Evolutionary conservation across 2,797 vertebrate species (phyloP), one percentile per base, ranked within the genome.

Genomic region (Buceros bicornis): DNA sequence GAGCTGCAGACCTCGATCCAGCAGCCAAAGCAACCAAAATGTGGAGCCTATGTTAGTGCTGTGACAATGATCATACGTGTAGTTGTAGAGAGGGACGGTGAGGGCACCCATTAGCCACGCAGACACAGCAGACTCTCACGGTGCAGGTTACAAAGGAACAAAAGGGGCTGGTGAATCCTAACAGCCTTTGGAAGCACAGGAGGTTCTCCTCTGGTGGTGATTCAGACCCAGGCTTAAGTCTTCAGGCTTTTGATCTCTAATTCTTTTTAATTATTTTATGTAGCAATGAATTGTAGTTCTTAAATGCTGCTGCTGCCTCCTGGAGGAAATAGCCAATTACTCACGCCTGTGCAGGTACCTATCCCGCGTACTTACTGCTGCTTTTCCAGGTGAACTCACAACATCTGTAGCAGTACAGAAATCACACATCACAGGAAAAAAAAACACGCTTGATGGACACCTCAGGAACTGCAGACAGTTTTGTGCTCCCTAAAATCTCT

Each of bases 261-360:
- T 71, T 61, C 1, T 72, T 82, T 76, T 29, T 0, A 60, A 37
- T 81, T 10, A 35, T 42, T 84, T 71, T 14, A 17, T 77, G 85
- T 71, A 26, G 57, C 22, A 61, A 33, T 48, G 45, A 86, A 57
- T 60, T 15, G 4, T 21, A n/a, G 6, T 70, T 76, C 72, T 58
- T 29, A 66, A 91, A 33, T 45, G 25, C 21, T 86, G 26, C 67
- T 94, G 82, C 91, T 92, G 87, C 82, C 76, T 96, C 69, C 74
- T 88, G 87, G 79, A 96, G 79, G 79, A 60, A 66, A 29, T 8
- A 71, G 43, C 8, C 54, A 42, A 29, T 67, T 29, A 22, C 10
- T 57, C 67, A 1, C 15, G 50, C 31, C 76, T 65, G 40, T n/a
- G 56, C 50, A 45, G 11, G 22, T 7, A 13, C 4, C 8, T 15